phyloP scores from a whole-genome alignment of 2,888 invertebrate genomes.

The Acronicta psi region DNA sequence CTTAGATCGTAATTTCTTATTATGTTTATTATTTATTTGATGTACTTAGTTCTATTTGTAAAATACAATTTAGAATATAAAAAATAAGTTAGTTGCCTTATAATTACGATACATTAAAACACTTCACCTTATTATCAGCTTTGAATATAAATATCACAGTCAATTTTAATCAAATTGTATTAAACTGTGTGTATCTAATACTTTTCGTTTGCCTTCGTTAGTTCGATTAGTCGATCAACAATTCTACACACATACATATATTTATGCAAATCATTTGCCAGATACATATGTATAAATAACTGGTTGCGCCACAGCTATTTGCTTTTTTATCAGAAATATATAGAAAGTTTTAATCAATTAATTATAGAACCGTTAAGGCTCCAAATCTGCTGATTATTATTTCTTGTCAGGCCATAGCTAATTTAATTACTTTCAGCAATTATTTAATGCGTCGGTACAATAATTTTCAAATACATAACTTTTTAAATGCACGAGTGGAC shows the following conservation, averaged over 20 bases:
- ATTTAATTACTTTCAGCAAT: conserved; percentile 7
- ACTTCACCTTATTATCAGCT: conserved; percentile 63
- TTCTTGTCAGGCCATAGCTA: too few species aligned
- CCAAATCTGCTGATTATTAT: too few species aligned
- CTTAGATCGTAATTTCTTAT: neutral
- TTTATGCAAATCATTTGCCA: conserved; percentile 8
- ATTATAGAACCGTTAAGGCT: too few species aligned
- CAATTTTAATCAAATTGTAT: conserved; percentile 67
- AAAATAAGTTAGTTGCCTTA: conserved; percentile 66
- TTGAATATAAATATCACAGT: conserved; percentile 82
- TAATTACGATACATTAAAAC: conserved; percentile 46
- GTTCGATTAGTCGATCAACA: conserved; percentile 28
- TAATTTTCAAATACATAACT: conserved; percentile 5
- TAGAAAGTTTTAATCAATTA: conserved; percentile 3
- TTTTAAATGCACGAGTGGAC: neutral
- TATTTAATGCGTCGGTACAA: conserved; percentile 31
- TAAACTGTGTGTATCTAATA: conserved; percentile 57
- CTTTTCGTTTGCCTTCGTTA: conserved; percentile 43
- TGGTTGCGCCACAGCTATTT: conserved; percentile 19
- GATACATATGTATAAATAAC: conserved; percentile 5
- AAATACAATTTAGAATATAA: conserved; percentile 47
- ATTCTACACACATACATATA: neutral
- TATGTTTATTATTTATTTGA: conserved; percentile 10
- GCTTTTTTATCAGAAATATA: conserved; percentile 8
- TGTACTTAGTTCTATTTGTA: conserved; percentile 28